phyloP scores from a whole-genome alignment of 2,113 vertebrate species.

The Chaetodon auriga region DNA sequence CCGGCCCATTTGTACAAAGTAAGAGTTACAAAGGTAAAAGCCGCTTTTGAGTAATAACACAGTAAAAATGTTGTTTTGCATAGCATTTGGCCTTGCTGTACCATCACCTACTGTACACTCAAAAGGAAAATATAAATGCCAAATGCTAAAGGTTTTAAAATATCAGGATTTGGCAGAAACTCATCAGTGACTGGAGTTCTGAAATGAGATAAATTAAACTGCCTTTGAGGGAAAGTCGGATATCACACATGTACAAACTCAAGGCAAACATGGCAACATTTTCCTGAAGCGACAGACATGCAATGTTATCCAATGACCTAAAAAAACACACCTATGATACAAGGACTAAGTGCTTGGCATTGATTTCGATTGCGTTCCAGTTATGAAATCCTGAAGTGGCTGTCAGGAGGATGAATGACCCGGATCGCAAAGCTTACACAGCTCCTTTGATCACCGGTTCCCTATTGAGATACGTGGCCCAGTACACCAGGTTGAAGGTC shows the following conservation, averaged over 20 bases:
- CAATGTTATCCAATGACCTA: constrained; percentile 69
- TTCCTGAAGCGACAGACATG: constrained; percentile 92
- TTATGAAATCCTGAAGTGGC: constrained; percentile 80
- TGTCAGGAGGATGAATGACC: constrained; percentile 52
- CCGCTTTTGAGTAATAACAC: constrained; percentile 50
- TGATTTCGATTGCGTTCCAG: constrained; percentile 77
- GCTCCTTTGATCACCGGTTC: constrained; percentile 94
- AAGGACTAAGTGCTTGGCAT: constrained; percentile 82
- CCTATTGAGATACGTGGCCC: constrained; percentile 98
- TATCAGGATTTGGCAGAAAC: constrained; percentile 33
- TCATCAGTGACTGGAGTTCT: constrained; percentile 20
- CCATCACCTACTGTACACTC: constrained; percentile 52
- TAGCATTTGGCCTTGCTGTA: constrained; percentile 84
- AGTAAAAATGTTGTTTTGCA: constrained; percentile 81
- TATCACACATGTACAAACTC: constrained; percentile 88
- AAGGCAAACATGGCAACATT: constrained; percentile 89
- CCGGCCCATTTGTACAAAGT: constrained; percentile 75
- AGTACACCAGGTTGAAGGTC: constrained; percentile 98
- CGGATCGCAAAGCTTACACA: constrained; percentile 80
- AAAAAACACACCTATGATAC: constrained; percentile 82
- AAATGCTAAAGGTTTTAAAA: constrained; percentile 74
- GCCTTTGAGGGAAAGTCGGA: constrained; percentile 70
- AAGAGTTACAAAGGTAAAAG: constrained; percentile 68
- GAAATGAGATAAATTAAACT: constrained; percentile 51
- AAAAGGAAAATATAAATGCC: constrained; percentile 73